Evolutionary conservation across 2,888 invertebrate genomes (phyloP).

Genomic region (Drepana falcataria): DNA sequence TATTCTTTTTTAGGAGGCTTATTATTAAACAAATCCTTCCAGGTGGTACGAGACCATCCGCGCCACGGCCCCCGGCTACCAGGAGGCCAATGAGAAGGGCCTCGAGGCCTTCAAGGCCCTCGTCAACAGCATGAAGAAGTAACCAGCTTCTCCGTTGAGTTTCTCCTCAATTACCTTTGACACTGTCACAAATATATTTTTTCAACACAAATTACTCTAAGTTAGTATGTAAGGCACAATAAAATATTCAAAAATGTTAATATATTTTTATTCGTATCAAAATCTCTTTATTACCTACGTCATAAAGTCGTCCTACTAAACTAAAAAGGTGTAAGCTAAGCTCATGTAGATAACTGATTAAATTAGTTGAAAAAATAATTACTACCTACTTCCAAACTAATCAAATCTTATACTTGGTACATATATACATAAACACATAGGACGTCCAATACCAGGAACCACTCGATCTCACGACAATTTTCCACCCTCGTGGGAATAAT

Average conservation of each 20-base stretch:
- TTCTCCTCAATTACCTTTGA: constrained; percentile 15
- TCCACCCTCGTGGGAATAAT: too few relatives aligned
- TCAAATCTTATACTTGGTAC: too few relatives aligned
- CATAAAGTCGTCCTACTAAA: neutral
- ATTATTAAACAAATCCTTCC: constrained; percentile 3
- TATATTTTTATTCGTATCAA: constrained; percentile 1
- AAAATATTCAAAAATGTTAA: constrained; percentile 26
- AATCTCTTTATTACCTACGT: neutral
- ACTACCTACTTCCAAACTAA: too few relatives aligned
- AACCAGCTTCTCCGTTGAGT: constrained; percentile 16
- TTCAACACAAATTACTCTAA: constrained; percentile 33
- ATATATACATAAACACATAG: too few relatives aligned
- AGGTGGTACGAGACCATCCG: constrained; percentile 71
- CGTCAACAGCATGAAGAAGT: constrained; percentile 67
- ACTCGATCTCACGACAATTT: too few relatives aligned
- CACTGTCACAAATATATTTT: constrained; percentile 25
- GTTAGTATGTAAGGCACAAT: constrained; percentile 55
- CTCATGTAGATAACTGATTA: too few relatives aligned
- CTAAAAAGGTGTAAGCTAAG: too few relatives aligned
- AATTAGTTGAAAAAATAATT: too few relatives aligned
- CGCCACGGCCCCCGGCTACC: constrained; percentile 65
- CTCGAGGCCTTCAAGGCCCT: constrained; percentile 74
- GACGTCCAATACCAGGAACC: too few relatives aligned
- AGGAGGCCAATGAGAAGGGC: constrained; percentile 78
- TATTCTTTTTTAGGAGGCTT: too few relatives aligned